These are phyloP conservation scores for Dichetophora obliterata DNA, from an alignment of 2,888 invertebrate species.

Conservation along the genomic window DNA sequence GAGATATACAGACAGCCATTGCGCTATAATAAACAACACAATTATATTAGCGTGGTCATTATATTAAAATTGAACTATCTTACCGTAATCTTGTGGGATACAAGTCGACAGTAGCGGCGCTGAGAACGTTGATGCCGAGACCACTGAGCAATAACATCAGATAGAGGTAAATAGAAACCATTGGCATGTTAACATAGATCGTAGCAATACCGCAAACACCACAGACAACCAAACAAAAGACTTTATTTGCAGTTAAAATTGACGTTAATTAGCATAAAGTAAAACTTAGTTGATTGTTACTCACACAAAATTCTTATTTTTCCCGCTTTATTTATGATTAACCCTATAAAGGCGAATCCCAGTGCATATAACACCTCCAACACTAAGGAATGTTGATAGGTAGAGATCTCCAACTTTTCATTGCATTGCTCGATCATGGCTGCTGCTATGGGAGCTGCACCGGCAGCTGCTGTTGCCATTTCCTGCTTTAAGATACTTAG, in stretches of 20 bases:
- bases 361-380: constrained; percentile 59
- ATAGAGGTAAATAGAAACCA: constrained; percentile 59
- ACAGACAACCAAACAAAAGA: constrained; percentile 54
- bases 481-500: constrained; percentile 34
- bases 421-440: constrained; percentile 48
- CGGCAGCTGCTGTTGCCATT: neutral
- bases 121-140: constrained; percentile 61
- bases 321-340: constrained; percentile 58
- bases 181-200: constrained; percentile 53
- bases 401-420: constrained; percentile 59
- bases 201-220: constrained; percentile 56
- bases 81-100: constrained; percentile 66
- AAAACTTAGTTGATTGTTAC: constrained; percentile 31
- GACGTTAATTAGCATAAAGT: neutral
- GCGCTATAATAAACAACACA: constrained; percentile 59
- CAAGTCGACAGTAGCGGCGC: constrained; percentile 63
- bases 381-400: constrained; percentile 58
- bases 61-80: neutral
- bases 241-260: constrained; percentile 39
- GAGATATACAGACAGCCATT: constrained; percentile 72
- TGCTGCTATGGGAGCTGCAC: neutral
- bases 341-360: constrained; percentile 60
- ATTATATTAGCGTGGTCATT: neutral
- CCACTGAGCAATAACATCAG: constrained; percentile 58
- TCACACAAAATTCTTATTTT: constrained; percentile 60